Evolutionary conservation across 2,797 vertebrate species (phyloP), one percentile per base, ranked within the genome.

Genomic region (Threskiornis aethiopicus): DNA sequence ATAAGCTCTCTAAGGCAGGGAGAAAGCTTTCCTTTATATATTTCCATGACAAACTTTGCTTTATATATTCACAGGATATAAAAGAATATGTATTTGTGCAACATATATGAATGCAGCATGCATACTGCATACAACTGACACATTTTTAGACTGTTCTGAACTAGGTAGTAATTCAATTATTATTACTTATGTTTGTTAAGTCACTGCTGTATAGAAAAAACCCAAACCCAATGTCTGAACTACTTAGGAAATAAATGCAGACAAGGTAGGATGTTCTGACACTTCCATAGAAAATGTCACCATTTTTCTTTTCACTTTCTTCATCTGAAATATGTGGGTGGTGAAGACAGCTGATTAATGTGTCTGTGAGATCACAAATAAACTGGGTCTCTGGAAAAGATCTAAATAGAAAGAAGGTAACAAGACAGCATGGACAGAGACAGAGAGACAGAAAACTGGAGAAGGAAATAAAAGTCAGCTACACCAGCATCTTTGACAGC

Each of bases 251-350:
- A 78, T 54, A 93, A 79, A 55, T 58, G 29, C 64, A 92, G 58
- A 82, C 37, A 87, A 44, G 13, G 39, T 84, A 84, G 72, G 79
- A 90, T 80, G 42, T 78, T 91, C 91, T 90, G 69, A 88, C 41
- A 64, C 12, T 88, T 21, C 21, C 7, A 41, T 22, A 62, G 83
- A 92, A 89, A 91, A 93, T 65, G 61, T 81, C 72, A 86, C 19
- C 5, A 26, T 88, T 94, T 93, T 84, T 61, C 46, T 76, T 90
- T 86, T 90, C 59, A 61, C 66, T 95, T 87, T 67, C 72, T 93
- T 92, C 12, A 12, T 87, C 76, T 94, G 71, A 78, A 86, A 84
- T 8, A 18, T 55, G 69, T 96, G 59, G 72, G 69, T 54, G 39
- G 49, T 84, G 91, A 91, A 86, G 85, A 65, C 17, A 90, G 75